Base-by-base conservation (phyloP, 2,113 vertebrate species). In the Columba livia region DNA sequence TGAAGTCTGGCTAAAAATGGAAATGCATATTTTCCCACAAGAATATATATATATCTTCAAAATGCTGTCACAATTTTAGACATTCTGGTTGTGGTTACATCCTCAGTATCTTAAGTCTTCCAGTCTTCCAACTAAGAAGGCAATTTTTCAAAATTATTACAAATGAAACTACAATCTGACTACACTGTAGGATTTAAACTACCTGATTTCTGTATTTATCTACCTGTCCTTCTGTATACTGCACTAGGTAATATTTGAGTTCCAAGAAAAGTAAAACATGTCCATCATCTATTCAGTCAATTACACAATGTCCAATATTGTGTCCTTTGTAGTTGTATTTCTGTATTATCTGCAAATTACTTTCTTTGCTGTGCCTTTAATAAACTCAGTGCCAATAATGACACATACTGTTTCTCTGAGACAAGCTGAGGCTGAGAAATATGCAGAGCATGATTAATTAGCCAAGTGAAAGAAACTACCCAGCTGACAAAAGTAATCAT, bases 371-470 rank as follows among this genome's bases (percentile, higher is more conserved):
- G 25, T 80, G 53, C 16, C 26, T 94, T 90, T 89, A 88, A 83
- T 71, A 89, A 81, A 26, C 12, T 32, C 56, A 78, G 24, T 12
- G 62, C 40, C 34, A 83, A 77, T 88, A 89, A 66, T 71, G 88
- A 89, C 88, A 93, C 60, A 87, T 85, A 58, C 47, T 67, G 47
- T 85, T 96, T 96, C 80, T 60, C 54, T 58, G 71, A 94, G 79
- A 86, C 36, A 82, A 32, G 25, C 88, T 86, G 79, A 87, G 64
- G 64, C 95, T 95, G 48, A 85, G 80, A 94, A 94, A 78, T 93
- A 93, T 69, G 85, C 69, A 58, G 74, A 91, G 84, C 87, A 77
- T 92, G 88, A 94, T 97, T 92, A 96, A 97, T 97, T 94, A 96
- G 84, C 42, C 65, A 91, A 91, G 85, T 82, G 87, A 94, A 96